These are phyloP conservation scores for Brenthis hecate DNA, from an alignment of 2,888 invertebrate species.

Conservation along the genomic window DNA sequence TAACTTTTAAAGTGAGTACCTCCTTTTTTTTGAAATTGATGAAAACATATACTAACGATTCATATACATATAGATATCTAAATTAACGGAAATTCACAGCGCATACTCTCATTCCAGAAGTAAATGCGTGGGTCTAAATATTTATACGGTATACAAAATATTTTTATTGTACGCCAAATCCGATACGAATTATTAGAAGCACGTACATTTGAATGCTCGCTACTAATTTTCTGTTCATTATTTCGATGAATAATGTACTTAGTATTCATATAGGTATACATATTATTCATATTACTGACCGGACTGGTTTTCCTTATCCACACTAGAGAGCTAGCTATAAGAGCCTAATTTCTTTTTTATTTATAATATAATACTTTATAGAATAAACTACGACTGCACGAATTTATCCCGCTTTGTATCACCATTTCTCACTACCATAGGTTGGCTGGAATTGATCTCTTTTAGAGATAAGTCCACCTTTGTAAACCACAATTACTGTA, in stretches of 20 bases:
- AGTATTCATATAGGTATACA: neutral
- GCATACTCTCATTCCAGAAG: neutral
- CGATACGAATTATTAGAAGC: conserved; percentile 11
- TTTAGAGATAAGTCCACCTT: no score
- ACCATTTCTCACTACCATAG: no score
- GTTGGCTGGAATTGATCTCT: no score
- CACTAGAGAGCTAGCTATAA: no score
- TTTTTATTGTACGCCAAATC: neutral
- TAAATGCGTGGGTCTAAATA: conserved; percentile 7
- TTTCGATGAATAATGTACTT: conserved; percentile 1
- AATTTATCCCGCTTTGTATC: no score
- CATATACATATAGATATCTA: neutral
- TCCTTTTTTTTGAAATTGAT: neutral
- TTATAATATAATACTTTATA: no score
- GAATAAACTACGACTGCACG: no score
- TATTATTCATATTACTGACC: no score
- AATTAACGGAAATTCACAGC: conserved; percentile 4
- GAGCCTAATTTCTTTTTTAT: no score
- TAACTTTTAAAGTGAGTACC: no score
- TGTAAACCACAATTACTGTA: no score
- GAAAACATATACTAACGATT: neutral
- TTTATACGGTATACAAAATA: conserved; percentile 12
- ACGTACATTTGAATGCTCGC: conserved; percentile 6
- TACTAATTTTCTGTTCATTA: conserved; percentile 12
- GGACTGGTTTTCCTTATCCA: no score